Evolutionary conservation across 2,113 vertebrate species (phyloP).

Genomic region (Dicentrarchus labrax): DNA sequence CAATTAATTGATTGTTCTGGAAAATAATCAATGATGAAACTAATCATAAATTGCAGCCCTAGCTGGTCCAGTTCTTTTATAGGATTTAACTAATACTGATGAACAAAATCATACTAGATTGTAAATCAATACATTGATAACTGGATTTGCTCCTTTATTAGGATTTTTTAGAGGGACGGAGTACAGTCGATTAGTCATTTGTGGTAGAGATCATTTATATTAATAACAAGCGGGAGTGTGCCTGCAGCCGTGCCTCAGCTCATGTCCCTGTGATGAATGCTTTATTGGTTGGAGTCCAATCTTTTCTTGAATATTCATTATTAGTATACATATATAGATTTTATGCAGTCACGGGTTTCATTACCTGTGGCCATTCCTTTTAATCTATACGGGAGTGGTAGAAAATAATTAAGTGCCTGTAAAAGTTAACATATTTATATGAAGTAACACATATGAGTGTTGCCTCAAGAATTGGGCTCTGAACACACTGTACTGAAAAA

Average conservation of each 20-base stretch:
- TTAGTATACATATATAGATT: constrained; percentile 66
- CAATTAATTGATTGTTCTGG: background rate
- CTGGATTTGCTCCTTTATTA: constrained; percentile 48
- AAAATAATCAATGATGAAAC: background rate
- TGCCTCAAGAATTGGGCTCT: constrained; percentile 4
- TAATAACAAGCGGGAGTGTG: constrained; percentile 69
- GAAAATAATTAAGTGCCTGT: constrained; percentile 41
- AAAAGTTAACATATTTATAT: constrained; percentile 47
- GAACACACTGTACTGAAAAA: constrained; percentile 19
- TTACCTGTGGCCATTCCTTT: constrained; percentile 49
- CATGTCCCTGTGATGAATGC: constrained; percentile 74
- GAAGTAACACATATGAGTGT: constrained; percentile 31
- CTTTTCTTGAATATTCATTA: constrained; percentile 75
- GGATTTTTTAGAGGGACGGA: constrained; percentile 28
- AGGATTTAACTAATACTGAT: constrained; percentile 10
- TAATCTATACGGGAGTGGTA: constrained; percentile 47
- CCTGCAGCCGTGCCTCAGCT: constrained; percentile 66
- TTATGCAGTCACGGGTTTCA: constrained; percentile 56
- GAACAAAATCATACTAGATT: constrained; percentile 6
- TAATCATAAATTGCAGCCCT: background rate
- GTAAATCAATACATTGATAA: constrained; percentile 42
- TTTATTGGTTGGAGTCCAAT: constrained; percentile 69
- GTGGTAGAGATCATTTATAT: constrained; percentile 72
- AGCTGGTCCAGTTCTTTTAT: constrained; percentile 19
- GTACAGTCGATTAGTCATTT: constrained; percentile 69